These are phyloP conservation scores for Phaonia tiefii DNA, from an alignment of 2,888 invertebrate species.

Conservation along the genomic window DNA sequence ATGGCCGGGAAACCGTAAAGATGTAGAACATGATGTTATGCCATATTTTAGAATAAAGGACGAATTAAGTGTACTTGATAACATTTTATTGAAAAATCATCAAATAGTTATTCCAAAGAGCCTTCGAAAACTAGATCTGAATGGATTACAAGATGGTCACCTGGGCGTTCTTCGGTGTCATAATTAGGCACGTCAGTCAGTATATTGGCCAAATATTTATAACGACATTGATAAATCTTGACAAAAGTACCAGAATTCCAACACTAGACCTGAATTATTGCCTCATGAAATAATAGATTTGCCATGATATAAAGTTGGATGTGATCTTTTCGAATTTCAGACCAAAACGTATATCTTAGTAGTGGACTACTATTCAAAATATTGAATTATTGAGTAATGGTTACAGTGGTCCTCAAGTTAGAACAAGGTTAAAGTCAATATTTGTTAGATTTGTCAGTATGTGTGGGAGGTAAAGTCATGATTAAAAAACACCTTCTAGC, in stretches of 20 bases:
- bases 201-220: constrained; percentile 61
- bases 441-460: constrained; percentile 13
- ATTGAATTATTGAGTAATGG: constrained; percentile 21
- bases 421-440: neutral
- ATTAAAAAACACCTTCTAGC: constrained; percentile 17
- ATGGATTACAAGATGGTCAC: constrained; percentile 43
- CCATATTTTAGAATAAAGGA: constrained; percentile 39
- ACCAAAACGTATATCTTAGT: neutral
- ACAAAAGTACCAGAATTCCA: too few species aligned
- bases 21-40: constrained; percentile 21
- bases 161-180: constrained; percentile 50
- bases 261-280: too few species aligned
- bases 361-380: constrained; percentile 21
- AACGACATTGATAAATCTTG: constrained; percentile 32
- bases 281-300: constrained; percentile 8
- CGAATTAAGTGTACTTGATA: constrained; percentile 49
- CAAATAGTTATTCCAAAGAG: constrained; percentile 28
- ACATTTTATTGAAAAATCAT: constrained; percentile 43
- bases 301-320: constrained; percentile 27
- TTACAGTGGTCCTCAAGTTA: neutral
- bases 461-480: constrained; percentile 20
- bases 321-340: constrained; percentile 52
- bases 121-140: neutral
- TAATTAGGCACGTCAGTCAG: constrained; percentile 42
- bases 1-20: constrained; percentile 53